Conservation (phyloP, 2,888 invertebrate species). For the Coelogynopora nodosa region DNA sequence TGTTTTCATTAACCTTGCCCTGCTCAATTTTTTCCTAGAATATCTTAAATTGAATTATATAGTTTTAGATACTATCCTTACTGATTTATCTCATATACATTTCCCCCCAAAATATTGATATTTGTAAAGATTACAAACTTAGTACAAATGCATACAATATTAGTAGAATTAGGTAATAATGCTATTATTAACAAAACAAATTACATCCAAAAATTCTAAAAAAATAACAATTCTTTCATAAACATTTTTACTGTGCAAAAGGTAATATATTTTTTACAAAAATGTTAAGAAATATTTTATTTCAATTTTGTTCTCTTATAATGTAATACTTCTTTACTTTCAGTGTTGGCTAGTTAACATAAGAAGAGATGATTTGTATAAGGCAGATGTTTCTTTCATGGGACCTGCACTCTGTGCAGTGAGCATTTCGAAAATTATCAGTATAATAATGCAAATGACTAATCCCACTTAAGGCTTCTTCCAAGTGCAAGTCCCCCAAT, state of each 20-base stretch:
- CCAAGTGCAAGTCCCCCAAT: slow-evolving; percentile 16
- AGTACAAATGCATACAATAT: background rate
- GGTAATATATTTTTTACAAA: background rate
- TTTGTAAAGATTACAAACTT: background rate
- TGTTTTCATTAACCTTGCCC: background rate
- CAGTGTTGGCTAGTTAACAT: background rate
- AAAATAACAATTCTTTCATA: too few relatives aligned
- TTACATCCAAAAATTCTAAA: too few relatives aligned
- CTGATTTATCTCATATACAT: background rate
- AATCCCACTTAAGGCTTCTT: slow-evolving; percentile 13
- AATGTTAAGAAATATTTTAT: too few relatives aligned
- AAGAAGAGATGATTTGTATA: background rate
- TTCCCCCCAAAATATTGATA: background rate
- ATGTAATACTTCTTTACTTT: slow-evolving; percentile 20
- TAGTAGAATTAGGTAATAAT: too few relatives aligned
- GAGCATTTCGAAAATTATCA: slow-evolving; percentile 24
- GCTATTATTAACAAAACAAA: too few relatives aligned
- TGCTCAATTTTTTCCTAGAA: background rate
- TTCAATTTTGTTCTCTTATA: background rate
- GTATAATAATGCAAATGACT: slow-evolving; percentile 7
- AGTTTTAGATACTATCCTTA: background rate
- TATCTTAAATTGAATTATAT: background rate
- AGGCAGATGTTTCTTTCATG: slow-evolving; percentile 14
- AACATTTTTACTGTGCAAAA: too few relatives aligned
- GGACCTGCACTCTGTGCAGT: background rate